These are phyloP conservation scores for Polietes domitor DNA, from an alignment of 2,888 invertebrate species.

Conservation along the genomic window DNA sequence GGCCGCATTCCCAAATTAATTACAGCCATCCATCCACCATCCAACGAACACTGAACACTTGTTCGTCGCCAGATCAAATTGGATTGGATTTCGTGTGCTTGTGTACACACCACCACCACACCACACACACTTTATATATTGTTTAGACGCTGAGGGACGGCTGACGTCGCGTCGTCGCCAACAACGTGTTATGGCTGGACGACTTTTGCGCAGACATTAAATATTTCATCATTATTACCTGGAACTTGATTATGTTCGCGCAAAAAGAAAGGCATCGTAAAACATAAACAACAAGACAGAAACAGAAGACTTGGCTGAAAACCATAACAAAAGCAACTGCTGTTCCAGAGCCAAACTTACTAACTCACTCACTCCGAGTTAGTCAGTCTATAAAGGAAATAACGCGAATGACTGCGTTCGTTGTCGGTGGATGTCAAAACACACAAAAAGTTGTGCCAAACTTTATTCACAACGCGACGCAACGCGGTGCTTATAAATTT, in stretches of 20 bases:
- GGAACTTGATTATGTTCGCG: slow-evolving; percentile 38
- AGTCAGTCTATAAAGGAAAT: slow-evolving; percentile 41
- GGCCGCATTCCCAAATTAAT: slow-evolving; percentile 54
- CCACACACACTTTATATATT: neutral
- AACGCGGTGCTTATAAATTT: slow-evolving; percentile 2
- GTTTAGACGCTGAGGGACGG: neutral
- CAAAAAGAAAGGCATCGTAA: slow-evolving; percentile 10
- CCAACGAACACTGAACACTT: too few relatives aligned
- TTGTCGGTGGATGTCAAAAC: slow-evolving; percentile 2
- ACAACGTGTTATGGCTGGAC: slow-evolving; percentile 38
- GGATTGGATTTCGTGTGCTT: neutral
- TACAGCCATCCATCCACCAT: neutral
- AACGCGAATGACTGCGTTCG: neutral
- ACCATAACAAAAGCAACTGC: slow-evolving; percentile 24
- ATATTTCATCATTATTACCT: slow-evolving; percentile 51
- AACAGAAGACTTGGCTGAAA: slow-evolving; percentile 22
- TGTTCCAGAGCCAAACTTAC: too few relatives aligned
- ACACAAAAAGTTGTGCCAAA: neutral
- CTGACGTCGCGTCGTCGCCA: slow-evolving; percentile 8
- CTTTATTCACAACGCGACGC: neutral
- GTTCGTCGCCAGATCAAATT: neutral
- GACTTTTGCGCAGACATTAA: slow-evolving; percentile 47
- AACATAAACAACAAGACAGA: neutral
- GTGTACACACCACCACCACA: too few relatives aligned
- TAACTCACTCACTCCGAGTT: neutral